phyloP scores from a whole-genome alignment of 2,113 vertebrate genomes.

The Gallinago paraguaiae region DNA sequence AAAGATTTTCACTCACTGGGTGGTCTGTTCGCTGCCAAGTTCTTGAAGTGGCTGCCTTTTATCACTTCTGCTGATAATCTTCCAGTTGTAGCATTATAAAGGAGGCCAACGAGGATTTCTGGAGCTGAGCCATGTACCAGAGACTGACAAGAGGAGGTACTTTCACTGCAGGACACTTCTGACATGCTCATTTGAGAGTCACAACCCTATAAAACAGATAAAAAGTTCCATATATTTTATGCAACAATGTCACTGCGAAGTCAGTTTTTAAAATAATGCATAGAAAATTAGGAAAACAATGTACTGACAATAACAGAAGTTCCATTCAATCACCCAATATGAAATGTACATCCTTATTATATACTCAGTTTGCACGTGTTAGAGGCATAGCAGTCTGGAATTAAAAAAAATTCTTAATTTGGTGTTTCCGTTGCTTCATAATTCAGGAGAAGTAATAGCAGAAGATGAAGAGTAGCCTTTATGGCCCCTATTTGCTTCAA shows the following conservation, averaged over 20 bases:
- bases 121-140: conserved; percentile 88
- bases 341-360: neutral
- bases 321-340: neutral
- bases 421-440: neutral
- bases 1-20: conserved; percentile 90
- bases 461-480: neutral
- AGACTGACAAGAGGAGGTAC: conserved; percentile 92
- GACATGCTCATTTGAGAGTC: conserved; percentile 94
- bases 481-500: neutral
- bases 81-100: conserved; percentile 97
- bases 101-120: conserved; percentile 94
- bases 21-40: conserved; percentile 95
- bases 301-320: neutral
- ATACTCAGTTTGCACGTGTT: neutral
- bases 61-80: conserved; percentile 97
- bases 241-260: neutral
- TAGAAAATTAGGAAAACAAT: neutral
- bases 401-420: neutral
- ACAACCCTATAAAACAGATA: conserved; percentile 82
- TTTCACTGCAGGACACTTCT: conserved; percentile 92
- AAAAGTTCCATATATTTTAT: conserved; percentile 6
- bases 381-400: neutral
- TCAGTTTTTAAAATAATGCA: neutral
- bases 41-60: conserved; percentile 99
- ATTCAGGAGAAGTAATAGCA: neutral